A percentile compares a stretch with the other conserved stretches of the same genome.
Evolutionary conservation across 2,113 vertebrate genomes (phyloP).

Genomic region (Sakesphorus luctuosus): DNA sequence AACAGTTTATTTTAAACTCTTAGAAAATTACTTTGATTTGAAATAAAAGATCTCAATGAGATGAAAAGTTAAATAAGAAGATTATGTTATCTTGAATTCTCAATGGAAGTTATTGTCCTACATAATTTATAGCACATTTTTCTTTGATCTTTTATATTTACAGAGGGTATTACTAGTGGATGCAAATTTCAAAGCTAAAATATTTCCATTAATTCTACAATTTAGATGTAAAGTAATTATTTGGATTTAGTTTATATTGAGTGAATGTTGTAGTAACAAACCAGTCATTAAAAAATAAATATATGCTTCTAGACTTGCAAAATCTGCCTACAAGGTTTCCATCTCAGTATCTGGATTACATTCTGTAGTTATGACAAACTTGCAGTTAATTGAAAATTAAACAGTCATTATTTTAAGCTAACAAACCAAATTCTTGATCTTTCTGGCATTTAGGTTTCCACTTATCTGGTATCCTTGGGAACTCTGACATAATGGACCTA

Average conservation of each 20-base stretch:
- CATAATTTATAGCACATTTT: slow-evolving; percentile 41
- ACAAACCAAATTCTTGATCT: background rate
- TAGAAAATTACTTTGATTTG: background rate
- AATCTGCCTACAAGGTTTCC: background rate
- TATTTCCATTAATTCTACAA: background rate
- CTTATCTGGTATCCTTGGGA: background rate
- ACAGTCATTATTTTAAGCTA: background rate
- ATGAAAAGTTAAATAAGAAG: slow-evolving; percentile 11
- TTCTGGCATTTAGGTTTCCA: background rate
- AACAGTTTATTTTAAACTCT: background rate
- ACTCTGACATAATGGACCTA: background rate
- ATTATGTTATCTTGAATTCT: slow-evolving; percentile 17
- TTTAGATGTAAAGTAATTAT: slow-evolving; percentile 28
- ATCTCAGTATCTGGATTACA: background rate
- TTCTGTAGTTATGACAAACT: background rate
- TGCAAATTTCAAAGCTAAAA: background rate
- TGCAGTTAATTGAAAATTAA: background rate
- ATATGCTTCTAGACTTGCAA: background rate
- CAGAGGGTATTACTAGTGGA: background rate
- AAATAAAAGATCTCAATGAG: background rate
- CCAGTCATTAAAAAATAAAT: background rate
- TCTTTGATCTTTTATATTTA: slow-evolving; percentile 58
- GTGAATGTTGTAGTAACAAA: background rate
- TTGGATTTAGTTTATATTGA: slow-evolving; percentile 6
- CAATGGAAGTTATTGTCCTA: slow-evolving; percentile 17